Percentiles rank a stretch among this genome's conserved stretches.
Evolutionary conservation across 2,797 vertebrate genomes (phyloP).

Genomic region (Alfaro cultratus): DNA sequence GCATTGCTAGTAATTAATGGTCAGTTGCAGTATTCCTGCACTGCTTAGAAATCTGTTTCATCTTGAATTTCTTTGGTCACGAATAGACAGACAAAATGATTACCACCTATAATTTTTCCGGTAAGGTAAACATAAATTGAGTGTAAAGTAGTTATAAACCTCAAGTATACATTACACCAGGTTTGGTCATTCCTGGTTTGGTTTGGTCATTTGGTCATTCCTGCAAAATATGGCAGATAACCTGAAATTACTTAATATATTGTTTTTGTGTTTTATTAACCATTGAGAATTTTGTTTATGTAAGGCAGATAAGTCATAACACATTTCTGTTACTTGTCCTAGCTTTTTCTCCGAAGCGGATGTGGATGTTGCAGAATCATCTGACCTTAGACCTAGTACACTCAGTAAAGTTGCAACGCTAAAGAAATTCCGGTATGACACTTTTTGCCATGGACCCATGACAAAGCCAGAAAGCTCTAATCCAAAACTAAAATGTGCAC

Average conservation of each 20-base stretch:
- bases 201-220: too few species aligned
- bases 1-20: not conserved
- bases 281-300: not conserved
- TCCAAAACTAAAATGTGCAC: slow-evolving; percentile 2
- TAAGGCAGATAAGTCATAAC: not conserved
- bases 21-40: not conserved
- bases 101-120: not conserved
- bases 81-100: not conserved
- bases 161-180: not conserved
- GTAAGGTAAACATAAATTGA: not conserved
- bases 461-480: not conserved
- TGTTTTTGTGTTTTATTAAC: not conserved
- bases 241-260: not conserved
- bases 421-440: slow-evolving; percentile 41
- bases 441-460: slow-evolving; percentile 27
- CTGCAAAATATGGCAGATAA: not conserved
- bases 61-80: not conserved
- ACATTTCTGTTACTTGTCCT: not conserved
- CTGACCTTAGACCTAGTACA: slow-evolving; percentile 9
- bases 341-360: slow-evolving; percentile 4
- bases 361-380: not conserved
- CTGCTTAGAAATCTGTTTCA: not conserved
- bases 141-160: too few species aligned
- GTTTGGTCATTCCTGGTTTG: not conserved
- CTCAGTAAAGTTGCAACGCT: not conserved